Conservation (phyloP, 2,888 invertebrate genomes). For the Merodon equestris region DNA sequence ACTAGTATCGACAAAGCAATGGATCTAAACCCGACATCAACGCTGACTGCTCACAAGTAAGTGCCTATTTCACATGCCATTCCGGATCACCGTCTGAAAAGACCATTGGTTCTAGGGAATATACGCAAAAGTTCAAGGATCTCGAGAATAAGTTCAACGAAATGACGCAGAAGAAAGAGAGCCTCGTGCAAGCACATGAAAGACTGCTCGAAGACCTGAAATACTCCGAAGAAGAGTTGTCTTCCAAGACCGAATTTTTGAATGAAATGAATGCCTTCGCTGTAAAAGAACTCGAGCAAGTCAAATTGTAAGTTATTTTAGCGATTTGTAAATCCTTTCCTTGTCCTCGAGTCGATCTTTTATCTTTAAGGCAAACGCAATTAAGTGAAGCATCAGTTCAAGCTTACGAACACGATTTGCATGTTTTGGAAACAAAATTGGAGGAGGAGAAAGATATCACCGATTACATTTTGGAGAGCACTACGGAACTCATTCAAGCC, state of each 20-base stretch:
- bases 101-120: background rate
- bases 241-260: slow-evolving; percentile 8
- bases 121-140: slow-evolving; percentile 16
- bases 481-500: slow-evolving; percentile 39
- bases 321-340: background rate
- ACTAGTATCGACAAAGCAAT: slow-evolving; percentile 41
- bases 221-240: slow-evolving; percentile 15
- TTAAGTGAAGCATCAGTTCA: slow-evolving; percentile 21
- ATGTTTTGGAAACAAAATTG: slow-evolving; percentile 36
- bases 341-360: background rate
- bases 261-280: slow-evolving; percentile 33
- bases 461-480: slow-evolving; percentile 60
- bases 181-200: slow-evolving; percentile 8
- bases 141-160: slow-evolving; percentile 22
- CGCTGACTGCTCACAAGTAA: slow-evolving; percentile 40
- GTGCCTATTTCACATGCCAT: background rate
- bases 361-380: slow-evolving; percentile 13
- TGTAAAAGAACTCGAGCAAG: slow-evolving; percentile 34
- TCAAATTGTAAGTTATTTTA: slow-evolving; percentile 26
- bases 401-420: slow-evolving; percentile 49
- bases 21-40: slow-evolving; percentile 32
- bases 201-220: slow-evolving; percentile 27
- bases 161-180: slow-evolving; percentile 24
- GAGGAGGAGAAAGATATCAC: slow-evolving; percentile 66
- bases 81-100: background rate